Evolutionary conservation across 2,113 vertebrate species (phyloP).

Genomic region (Thamnophis sirtalis): DNA sequence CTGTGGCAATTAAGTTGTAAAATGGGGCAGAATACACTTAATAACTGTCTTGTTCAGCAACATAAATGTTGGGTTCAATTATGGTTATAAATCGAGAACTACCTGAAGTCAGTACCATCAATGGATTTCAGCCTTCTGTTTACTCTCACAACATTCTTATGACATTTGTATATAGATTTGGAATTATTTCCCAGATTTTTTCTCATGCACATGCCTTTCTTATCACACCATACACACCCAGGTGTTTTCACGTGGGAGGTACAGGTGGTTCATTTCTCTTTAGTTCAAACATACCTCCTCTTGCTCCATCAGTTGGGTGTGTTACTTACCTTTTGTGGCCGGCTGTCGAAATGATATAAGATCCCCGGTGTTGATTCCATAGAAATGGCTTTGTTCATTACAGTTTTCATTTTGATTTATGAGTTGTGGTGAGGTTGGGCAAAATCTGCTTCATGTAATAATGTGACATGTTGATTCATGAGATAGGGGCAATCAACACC

Average conservation of each 20-base stretch:
- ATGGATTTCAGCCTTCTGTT: background rate
- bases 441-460: accelerated
- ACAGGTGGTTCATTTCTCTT: background rate
- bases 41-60: background rate
- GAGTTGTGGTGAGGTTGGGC: accelerated
- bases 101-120: background rate
- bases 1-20: background rate
- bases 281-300: background rate
- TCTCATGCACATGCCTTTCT: background rate
- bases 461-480: accelerated
- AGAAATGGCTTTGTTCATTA: background rate
- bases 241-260: background rate
- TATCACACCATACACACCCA: background rate
- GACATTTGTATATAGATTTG: background rate
- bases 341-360: background rate
- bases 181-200: background rate
- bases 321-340: conserved; percentile 4
- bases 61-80: background rate
- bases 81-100: background rate
- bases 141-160: background rate
- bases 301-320: conserved; percentile 1
- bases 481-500: background rate
- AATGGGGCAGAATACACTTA: background rate
- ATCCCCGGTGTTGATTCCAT: background rate
- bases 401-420: background rate